Conservation (phyloP, 2,888 invertebrate species). For the Camponotus fellah region DNA sequence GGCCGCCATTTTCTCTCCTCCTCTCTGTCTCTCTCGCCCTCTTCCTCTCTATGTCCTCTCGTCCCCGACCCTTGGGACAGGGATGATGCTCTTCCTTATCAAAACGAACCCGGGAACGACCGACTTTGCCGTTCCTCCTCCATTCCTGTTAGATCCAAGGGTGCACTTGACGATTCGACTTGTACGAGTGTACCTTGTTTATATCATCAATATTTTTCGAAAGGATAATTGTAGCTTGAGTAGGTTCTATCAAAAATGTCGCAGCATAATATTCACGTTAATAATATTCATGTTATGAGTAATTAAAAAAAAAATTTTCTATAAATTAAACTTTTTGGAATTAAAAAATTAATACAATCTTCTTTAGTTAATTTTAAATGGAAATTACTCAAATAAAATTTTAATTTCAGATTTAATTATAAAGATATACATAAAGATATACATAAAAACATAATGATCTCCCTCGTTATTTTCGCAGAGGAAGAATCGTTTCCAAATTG, state of each 20-base stretch:
- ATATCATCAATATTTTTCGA: not conserved
- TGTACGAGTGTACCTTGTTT: no score
- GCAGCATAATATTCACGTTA: no score
- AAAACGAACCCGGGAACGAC: slow-evolving; percentile 75
- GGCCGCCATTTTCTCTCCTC: slow-evolving; percentile 84
- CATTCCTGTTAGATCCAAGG: slow-evolving; percentile 25
- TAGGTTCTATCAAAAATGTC: no score
- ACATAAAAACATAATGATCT: no score
- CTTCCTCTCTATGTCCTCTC: slow-evolving; percentile 55
- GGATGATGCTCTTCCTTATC: slow-evolving; percentile 74
- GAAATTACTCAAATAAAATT: not conserved
- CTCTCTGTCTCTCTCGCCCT: slow-evolving; percentile 67
- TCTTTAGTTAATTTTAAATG: no score
- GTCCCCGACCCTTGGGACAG: slow-evolving; percentile 64
- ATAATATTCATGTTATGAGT: no score
- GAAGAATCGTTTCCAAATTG: not conserved
- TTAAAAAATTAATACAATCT: no score
- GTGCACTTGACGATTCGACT: slow-evolving; percentile 24
- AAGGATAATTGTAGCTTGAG: not conserved
- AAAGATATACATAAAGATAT: not conserved
- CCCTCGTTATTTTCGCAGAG: not conserved
- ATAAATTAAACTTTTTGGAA: no score
- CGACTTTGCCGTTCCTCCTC: slow-evolving; percentile 48
- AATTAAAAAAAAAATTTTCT: no score
- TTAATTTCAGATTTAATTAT: no score